Percentiles rank a stretch among this genome's conserved stretches.
These are phyloP conservation scores for Clupea harengus DNA, from an alignment of 2,113 vertebrate genomes.

Conservation along the genomic window DNA sequence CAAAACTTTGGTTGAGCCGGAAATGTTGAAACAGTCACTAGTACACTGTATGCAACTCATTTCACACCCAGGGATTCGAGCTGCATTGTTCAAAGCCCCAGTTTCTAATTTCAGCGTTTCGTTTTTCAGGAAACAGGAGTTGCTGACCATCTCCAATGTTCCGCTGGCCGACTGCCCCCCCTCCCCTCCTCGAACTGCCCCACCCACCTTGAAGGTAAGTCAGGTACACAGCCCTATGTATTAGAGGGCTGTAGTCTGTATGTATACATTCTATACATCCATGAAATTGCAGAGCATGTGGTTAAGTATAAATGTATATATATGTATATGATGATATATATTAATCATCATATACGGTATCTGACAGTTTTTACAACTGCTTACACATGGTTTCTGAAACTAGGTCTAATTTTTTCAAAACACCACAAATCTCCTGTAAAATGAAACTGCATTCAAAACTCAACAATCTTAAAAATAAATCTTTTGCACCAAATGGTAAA, in stretches of 20 bases:
- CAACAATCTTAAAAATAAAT: no score
- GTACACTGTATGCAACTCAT: background rate
- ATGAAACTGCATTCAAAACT: no score
- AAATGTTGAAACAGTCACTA: background rate
- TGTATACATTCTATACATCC: background rate
- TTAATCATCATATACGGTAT: no score
- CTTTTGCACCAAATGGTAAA: no score
- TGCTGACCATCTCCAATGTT: conserved; percentile 79
- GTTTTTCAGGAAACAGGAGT: conserved; percentile 85
- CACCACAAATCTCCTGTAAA: no score
- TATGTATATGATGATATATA: no score
- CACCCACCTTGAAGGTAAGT: conserved; percentile 82
- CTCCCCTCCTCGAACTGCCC: conserved; percentile 85
- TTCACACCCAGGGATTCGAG: background rate
- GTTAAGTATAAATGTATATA: no score
- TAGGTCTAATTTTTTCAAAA: no score
- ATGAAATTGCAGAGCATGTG: background rate
- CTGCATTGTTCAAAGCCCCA: background rate
- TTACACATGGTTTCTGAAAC: no score
- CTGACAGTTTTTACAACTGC: no score
- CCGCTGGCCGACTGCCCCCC: conserved; percentile 76
- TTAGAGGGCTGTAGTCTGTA: background rate
- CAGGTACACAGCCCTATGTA: background rate
- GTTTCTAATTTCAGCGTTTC: conserved; percentile 29
- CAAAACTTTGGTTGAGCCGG: background rate